Evolutionary conservation across 2,113 vertebrate species (phyloP), one percentile per base, ranked within the genome.

Genomic region (Ceyx melanurus): DNA sequence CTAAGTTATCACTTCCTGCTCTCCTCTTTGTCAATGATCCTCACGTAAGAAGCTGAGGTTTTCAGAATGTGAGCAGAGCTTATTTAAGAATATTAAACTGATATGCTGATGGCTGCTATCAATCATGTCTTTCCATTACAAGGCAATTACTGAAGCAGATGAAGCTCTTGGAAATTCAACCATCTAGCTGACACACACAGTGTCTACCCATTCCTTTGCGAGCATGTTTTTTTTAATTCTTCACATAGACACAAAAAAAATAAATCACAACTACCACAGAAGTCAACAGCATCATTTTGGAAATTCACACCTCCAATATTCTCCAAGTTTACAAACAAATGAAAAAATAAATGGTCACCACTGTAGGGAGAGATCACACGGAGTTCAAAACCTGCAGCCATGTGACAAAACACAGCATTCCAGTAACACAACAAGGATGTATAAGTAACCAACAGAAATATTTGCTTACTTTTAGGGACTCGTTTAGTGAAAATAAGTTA

Each of bases 91-190:
- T 76, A 75, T 75, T 86, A 81, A 86, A 26, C 23, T 54, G 50
- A 15, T 88, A 81, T 21, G n/a, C 45, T 88, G 83, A 75, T 75
- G 70, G 77, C 51, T 93, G 66, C 83, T 78, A 94, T 89, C 93
- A 93, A 90, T 82, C 91, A 79, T 33, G 72, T 61, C 35, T 46
- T 70, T 66, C 50, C 64, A 70, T 82, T 82, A 82, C 53, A 84
- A 85, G 76, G 83, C 80, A 93, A 76, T 73, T 58, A 93, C 67
- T 40, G 31, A 92, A 91, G 74, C 87, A 93, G 77, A 90, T 79
- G 48, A 88, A 82, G 50, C 45, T 90, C 61, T 54, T 43, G 21
- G 33, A 91, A 92, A 93, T 72, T 73, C 78, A 31, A 50, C 7
- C 74, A 90, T 73, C 66, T 57, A 33, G 1, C 23, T 81, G 70